phyloP scores from a whole-genome alignment of 2,113 vertebrate genomes.

The Tachysurus fulvidraco region DNA sequence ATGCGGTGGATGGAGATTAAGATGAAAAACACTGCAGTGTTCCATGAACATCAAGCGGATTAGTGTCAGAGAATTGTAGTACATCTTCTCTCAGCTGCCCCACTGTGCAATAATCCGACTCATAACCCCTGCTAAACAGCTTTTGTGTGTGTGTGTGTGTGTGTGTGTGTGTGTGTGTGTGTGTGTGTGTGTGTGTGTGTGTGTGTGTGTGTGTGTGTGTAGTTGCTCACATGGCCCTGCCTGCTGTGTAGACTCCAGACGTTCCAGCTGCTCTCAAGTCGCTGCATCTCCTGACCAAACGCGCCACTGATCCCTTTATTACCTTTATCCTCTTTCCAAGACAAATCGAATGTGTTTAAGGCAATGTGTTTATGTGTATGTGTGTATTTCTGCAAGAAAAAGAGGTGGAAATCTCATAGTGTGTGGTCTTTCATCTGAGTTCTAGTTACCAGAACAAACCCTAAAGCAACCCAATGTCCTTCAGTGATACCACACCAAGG shows the following conservation, averaged over 20 bases:
- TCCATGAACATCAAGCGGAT: constrained; percentile 2
- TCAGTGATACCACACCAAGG: neutral
- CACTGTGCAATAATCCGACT: constrained; percentile 16
- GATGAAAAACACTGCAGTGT: neutral
- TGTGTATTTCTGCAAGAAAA: neutral
- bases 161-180: neutral
- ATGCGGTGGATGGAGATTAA: neutral
- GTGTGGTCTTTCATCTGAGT: constrained; percentile 35
- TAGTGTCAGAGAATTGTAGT: constrained; percentile 9
- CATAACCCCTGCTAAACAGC: neutral
- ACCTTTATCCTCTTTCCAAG: neutral
- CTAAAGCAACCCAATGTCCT: constrained; percentile 17
- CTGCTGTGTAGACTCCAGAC: constrained; percentile 25
- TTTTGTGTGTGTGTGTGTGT: neutral
- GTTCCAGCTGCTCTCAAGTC: constrained; percentile 23
- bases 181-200: constrained; percentile 5
- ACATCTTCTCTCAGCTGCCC: neutral
- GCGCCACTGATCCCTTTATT: constrained; percentile 1
- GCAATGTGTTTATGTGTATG: neutral
- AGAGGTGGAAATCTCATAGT: neutral
- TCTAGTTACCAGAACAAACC: constrained; percentile 14
- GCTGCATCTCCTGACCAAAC: constrained; percentile 17
- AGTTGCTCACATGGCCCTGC: neutral
- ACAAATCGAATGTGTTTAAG: neutral
- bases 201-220: neutral